Evolutionary conservation across 2,888 invertebrate species (phyloP), one percentile per base, ranked within the genome.

Genomic region (Marronus borbonicus): DNA sequence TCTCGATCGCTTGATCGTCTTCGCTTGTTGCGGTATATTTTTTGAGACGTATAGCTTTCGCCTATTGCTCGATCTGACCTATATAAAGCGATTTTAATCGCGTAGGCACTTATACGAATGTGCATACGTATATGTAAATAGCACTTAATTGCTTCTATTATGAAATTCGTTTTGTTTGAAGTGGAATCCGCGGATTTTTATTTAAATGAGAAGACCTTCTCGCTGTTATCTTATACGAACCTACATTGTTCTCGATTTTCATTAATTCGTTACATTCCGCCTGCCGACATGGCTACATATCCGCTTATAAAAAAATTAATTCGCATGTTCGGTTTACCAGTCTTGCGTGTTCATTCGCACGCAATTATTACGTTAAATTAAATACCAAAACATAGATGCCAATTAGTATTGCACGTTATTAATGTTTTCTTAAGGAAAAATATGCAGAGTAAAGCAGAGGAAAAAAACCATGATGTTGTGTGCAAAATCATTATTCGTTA

Each of bases 31-130:
- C 50, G 49, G n/a, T 24, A 44, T 24, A 55, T 36, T 28, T 44
- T 74, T 62, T 49, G 60, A 60, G 44, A 62, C 36, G 44, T 62
- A 36, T 36, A 20, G 72, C 72, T 74, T 74, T 74, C 72, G 58
- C 60, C 60, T 62, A 60, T 74, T 74, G 44, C 72, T 62, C 60
- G 72, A 39, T 74, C 44, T 74, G 72, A 74, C 72, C 72, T 74
- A 74, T 44, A 74, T 74, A 20, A 58, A 28, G 44, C 44, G 12
- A 68, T 50, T 31, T 62, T 62, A 62, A 62, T 62, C 31, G 55
- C 20, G 55, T 58, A 58, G 55, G 24, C 65, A 66, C 20, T 44
- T 44, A 44, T 44, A 44, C 39, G 8, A 8, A 39, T 44, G 17
- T 65, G 65, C 65, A 65, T n/a, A 31, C 31, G 36, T 65, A 36